These are phyloP conservation scores for Coenobita brevimanus DNA, from an alignment of 1,140 invertebrate genomes.

Conservation along the genomic window DNA sequence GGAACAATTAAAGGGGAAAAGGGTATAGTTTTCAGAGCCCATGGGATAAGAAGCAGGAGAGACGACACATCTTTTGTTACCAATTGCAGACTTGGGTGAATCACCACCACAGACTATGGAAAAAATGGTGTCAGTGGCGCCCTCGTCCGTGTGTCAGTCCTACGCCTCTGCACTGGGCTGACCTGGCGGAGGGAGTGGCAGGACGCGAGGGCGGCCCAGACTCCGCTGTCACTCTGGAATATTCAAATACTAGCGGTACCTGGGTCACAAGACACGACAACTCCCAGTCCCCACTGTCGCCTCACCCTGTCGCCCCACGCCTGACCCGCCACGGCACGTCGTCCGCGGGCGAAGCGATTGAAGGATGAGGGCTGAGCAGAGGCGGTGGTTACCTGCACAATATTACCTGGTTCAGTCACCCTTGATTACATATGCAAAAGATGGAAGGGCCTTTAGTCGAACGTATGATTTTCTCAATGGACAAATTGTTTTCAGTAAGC, in stretches of 20 bases:
- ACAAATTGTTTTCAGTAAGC: conserved; percentile 21
- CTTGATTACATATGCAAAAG: conserved; percentile 41
- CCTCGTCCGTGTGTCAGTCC: no score
- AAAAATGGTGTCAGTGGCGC: no score
- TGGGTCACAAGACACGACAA: conserved; percentile 37
- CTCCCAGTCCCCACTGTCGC: conserved; percentile 7
- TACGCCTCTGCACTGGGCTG: no score
- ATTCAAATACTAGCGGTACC: conserved; percentile 46
- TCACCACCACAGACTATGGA: no score
- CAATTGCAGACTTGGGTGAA: no score
- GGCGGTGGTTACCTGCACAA: conserved; percentile 16
- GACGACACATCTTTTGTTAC: no score
- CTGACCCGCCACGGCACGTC: not conserved
- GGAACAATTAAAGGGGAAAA: no score
- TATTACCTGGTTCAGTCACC: conserved; percentile 34
- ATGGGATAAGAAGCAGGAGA: no score
- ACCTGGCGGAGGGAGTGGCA: not conserved
- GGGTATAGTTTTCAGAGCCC: no score
- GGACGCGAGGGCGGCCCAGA: not conserved
- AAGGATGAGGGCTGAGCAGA: not conserved
- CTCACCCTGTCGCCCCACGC: not conserved
- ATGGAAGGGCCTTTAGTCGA: conserved; percentile 4
- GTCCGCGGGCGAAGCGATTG: not conserved
- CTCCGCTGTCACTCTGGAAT: conserved; percentile 16
- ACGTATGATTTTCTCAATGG: conserved; percentile 28